These are phyloP conservation scores for Habroteleia sp. DNA, from an alignment of 2,888 invertebrate genomes.

Conservation along the genomic window DNA sequence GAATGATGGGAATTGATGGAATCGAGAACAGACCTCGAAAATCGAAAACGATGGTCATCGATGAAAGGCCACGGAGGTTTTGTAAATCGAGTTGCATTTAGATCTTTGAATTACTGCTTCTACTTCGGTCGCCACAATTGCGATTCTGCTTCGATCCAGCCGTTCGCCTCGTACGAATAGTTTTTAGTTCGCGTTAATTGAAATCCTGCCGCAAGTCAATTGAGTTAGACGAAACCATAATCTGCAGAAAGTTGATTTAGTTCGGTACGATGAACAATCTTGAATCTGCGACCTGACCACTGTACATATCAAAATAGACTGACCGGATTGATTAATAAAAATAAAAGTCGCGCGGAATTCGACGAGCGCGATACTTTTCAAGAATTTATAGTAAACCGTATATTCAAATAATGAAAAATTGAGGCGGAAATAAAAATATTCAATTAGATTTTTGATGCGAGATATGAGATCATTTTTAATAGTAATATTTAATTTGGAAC, in stretches of 20 bases:
- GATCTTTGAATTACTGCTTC: conserved; percentile 58
- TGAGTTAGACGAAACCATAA: conserved; percentile 64
- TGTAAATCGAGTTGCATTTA: conserved; percentile 69
- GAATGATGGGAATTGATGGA: conserved; percentile 53
- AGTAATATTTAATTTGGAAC: no score
- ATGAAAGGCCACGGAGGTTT: conserved; percentile 69
- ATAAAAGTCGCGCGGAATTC: no score
- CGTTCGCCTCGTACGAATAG: conserved; percentile 48
- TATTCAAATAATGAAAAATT: no score
- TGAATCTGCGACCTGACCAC: not conserved
- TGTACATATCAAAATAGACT: not conserved
- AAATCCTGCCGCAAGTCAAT: conserved; percentile 69
- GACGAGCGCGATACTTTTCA: no score
- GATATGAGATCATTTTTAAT: no score
- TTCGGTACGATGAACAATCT: conserved; percentile 2
- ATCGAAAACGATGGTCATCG: conserved; percentile 64
- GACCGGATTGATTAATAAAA: no score
- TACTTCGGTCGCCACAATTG: conserved; percentile 33
- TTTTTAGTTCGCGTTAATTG: conserved; percentile 69
- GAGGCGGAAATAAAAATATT: no score
- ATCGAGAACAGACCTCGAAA: conserved; percentile 49
- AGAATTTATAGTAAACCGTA: no score
- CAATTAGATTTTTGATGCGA: no score
- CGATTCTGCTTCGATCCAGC: conserved; percentile 28
- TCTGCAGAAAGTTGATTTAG: conserved; percentile 36